Conservation (phyloP, 2,888 invertebrate genomes). For the Chorisops tibialis region DNA sequence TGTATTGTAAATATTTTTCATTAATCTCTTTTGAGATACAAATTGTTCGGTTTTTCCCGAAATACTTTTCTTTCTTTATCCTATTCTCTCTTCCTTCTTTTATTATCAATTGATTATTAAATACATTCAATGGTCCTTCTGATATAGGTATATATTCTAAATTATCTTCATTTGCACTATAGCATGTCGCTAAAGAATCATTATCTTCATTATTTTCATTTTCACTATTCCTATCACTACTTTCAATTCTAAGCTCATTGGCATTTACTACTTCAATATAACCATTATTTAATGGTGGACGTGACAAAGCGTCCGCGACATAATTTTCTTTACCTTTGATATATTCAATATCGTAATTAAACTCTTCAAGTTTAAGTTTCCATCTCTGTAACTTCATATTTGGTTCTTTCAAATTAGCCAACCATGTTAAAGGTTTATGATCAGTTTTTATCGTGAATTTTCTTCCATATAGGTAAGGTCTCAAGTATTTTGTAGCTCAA, state of each 20-base stretch:
- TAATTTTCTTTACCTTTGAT: not conserved
- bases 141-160: too few relatives aligned
- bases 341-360: not conserved
- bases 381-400: too few relatives aligned
- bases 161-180: too few relatives aligned
- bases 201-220: too few relatives aligned
- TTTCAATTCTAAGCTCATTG: too few relatives aligned
- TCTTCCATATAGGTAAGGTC: slow-evolving; percentile 42
- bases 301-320: slow-evolving; percentile 3
- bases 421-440: slow-evolving; percentile 44
- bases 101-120: too few relatives aligned
- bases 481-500: slow-evolving; percentile 42
- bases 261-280: not conserved
- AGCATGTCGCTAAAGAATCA: too few relatives aligned
- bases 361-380: too few relatives aligned
- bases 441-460: slow-evolving; percentile 46
- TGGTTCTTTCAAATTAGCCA: too few relatives aligned
- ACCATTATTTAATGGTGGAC: too few relatives aligned
- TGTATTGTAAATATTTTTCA: not conserved
- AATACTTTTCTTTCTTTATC: not conserved
- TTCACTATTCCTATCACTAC: too few relatives aligned
- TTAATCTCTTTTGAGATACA: not conserved
- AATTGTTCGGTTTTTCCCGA: not conserved
- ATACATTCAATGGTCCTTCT: too few relatives aligned
- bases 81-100: not conserved